phyloP scores from a whole-genome alignment of 2,888 invertebrate genomes.

The Eupithecia dodoneata region DNA sequence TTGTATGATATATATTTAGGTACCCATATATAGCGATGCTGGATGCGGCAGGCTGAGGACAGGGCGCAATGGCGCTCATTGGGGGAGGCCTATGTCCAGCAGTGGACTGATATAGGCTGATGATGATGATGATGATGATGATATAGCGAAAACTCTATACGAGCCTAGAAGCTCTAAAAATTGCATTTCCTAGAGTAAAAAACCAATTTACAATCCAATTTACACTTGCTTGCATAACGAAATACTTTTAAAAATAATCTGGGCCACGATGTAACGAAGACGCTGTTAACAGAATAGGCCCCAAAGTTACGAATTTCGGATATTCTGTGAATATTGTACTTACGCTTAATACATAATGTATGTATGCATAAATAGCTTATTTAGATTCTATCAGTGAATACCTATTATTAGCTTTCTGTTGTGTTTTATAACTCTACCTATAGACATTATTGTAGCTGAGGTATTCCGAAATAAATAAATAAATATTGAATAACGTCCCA shows the following conservation, averaged over 20 bases:
- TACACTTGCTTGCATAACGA: slow-evolving; percentile 19
- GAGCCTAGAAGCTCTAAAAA: not conserved
- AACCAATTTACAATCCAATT: slow-evolving; percentile 16
- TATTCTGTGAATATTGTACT: not conserved
- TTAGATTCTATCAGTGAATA: too few relatives aligned
- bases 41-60: too few relatives aligned
- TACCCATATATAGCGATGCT: not conserved
- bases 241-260: slow-evolving; percentile 35
- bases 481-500: not conserved
- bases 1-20: not conserved
- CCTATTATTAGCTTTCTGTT: too few relatives aligned
- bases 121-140: too few relatives aligned
- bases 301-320: slow-evolving; percentile 27
- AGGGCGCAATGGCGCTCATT: too few relatives aligned
- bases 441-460: too few relatives aligned
- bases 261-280: slow-evolving; percentile 30
- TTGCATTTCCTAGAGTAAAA: slow-evolving; percentile 3
- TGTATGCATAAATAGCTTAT: too few relatives aligned
- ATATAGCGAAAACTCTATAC: not conserved
- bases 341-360: not conserved
- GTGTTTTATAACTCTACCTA: too few relatives aligned
- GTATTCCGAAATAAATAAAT: too few relatives aligned
- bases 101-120: too few relatives aligned
- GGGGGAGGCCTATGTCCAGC: too few relatives aligned
- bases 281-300: slow-evolving; percentile 32